Percentiles rank a stretch among this genome's conserved stretches.
Evolutionary conservation across 2,797 vertebrate genomes (phyloP).

Genomic region (Lates japonicus): DNA sequence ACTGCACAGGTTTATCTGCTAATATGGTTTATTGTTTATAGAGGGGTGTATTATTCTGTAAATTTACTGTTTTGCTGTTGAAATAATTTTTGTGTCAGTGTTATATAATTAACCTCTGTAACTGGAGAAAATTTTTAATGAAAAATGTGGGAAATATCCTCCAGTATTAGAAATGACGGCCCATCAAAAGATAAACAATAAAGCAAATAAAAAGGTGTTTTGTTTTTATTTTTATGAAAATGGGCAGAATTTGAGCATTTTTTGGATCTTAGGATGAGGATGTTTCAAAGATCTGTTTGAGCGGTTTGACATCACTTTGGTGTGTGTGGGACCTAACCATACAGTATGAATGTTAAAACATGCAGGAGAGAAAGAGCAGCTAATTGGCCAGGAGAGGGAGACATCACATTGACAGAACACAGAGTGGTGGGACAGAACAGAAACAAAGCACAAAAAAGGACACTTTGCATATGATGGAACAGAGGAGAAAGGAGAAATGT

Average conservation of each 20-base stretch:
- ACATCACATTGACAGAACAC: not conserved
- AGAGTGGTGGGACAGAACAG: not conserved
- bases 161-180: no score
- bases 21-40: not conserved
- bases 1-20: not conserved
- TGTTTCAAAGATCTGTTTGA: not conserved
- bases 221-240: not conserved
- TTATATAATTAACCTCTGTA: not conserved
- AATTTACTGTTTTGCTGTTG: not conserved
- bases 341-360: not conserved
- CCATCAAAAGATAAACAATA: not conserved
- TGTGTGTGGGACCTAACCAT: not conserved
- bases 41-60: not conserved
- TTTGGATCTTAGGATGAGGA: not conserved
- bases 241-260: not conserved
- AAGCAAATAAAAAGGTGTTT: no score
- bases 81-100: not conserved
- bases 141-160: no score
- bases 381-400: not conserved
- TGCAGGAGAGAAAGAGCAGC: not conserved
- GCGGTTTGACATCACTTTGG: not conserved
- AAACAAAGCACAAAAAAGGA: not conserved
- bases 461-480: not conserved
- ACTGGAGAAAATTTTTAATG: not conserved
- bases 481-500: not conserved